Conservation (phyloP, 2,797 vertebrate species). For the Nothura maculosa region DNA sequence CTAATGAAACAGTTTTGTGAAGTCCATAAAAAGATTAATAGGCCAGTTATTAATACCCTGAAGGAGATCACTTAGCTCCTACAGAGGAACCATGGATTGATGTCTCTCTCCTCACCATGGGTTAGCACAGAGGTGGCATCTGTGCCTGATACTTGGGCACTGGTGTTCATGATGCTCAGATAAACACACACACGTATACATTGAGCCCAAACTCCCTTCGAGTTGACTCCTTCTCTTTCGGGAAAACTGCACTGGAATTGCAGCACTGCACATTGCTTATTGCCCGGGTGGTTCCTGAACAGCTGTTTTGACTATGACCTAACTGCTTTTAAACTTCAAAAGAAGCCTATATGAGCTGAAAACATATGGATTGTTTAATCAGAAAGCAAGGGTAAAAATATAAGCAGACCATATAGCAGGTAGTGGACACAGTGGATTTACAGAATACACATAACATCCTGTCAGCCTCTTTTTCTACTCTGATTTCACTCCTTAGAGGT, state of each 20-base stretch:
- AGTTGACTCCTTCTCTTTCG: background rate
- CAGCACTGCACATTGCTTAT: background rate
- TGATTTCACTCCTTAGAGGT: background rate
- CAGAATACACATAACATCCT: background rate
- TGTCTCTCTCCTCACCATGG: background rate
- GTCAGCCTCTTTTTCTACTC: background rate
- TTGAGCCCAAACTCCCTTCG: background rate
- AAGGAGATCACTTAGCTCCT: background rate
- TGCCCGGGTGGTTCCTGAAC: background rate
- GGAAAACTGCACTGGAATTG: background rate
- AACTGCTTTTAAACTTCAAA: slow-evolving; percentile 73
- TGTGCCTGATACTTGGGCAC: background rate
- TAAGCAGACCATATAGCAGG: background rate
- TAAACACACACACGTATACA: background rate
- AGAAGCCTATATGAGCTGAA: slow-evolving; percentile 64
- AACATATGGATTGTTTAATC: slow-evolving; percentile 51
- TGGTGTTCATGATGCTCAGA: too few species aligned
- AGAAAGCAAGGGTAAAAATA: background rate
- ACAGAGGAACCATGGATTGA: background rate
- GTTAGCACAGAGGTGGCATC: accelerated
- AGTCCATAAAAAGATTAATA: accelerated
- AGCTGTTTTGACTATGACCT: slow-evolving; percentile 42
- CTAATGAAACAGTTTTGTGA: background rate
- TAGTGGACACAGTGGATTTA: background rate
- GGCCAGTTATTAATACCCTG: background rate